Conservation (phyloP, 2,888 invertebrate genomes). For the Megaustenia siamemsis region DNA sequence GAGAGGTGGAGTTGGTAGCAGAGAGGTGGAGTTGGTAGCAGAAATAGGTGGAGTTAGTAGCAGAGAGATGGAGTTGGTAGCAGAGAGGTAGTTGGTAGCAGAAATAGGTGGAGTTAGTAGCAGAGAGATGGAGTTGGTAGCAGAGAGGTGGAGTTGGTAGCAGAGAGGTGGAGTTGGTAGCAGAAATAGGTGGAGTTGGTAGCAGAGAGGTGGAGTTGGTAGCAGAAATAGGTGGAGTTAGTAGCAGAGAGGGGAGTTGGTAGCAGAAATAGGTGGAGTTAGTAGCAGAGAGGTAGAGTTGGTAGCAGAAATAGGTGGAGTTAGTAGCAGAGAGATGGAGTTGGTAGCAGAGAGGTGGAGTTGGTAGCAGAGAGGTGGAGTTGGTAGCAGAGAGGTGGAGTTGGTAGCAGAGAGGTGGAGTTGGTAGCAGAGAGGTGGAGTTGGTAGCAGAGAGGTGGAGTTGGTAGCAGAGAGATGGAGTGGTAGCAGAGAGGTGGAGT, state of each 20-base stretch:
- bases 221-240: too few species aligned
- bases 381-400: too few species aligned
- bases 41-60: too few species aligned
- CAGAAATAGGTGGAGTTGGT: background rate
- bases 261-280: background rate
- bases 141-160: background rate
- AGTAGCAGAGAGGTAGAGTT: background rate
- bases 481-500: too few species aligned
- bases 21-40: too few species aligned
- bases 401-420: too few species aligned
- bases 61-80: background rate
- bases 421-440: too few species aligned
- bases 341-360: too few species aligned
- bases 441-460: too few species aligned
- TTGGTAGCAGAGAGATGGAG: too few species aligned
- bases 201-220: slow-evolving; percentile 2
- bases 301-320: background rate
- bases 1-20: too few species aligned
- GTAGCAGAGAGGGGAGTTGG: background rate
- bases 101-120: background rate
- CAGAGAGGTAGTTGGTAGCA: background rate
- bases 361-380: too few species aligned
- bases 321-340: background rate
- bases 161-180: background rate
- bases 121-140: background rate